Percentiles rank a stretch among this genome's conserved stretches.
Conservation (phyloP, 2,797 vertebrate genomes). For the Hyperoplus immaculatus region DNA sequence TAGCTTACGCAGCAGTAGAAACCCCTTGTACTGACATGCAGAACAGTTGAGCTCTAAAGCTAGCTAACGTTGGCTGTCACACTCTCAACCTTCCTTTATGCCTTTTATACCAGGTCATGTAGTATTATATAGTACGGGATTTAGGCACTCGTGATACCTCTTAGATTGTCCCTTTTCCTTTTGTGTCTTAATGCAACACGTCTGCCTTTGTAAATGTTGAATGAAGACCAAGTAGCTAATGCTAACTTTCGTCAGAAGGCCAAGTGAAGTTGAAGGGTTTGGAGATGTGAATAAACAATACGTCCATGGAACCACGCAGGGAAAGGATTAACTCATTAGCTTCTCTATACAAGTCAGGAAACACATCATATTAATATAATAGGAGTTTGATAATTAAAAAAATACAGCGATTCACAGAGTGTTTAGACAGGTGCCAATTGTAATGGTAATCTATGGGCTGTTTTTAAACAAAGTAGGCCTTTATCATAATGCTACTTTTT, state of each 20-base stretch:
- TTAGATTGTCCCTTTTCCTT: accelerated
- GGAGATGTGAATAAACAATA: background rate
- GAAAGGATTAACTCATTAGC: background rate
- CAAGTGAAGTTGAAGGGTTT: background rate
- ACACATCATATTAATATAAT: background rate
- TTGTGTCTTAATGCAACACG: background rate
- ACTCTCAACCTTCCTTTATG: background rate
- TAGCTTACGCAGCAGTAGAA: background rate
- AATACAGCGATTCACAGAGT: background rate
- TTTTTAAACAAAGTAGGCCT: background rate
- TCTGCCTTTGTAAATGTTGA: background rate
- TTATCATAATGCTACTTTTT: background rate
- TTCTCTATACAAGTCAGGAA: background rate
- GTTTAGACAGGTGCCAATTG: background rate
- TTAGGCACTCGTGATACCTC: accelerated
- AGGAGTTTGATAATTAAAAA: background rate
- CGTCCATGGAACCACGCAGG: background rate
- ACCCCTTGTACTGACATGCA: accelerated
- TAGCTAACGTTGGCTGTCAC: conserved; percentile 29
- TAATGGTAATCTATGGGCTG: accelerated
- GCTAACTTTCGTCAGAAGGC: conserved; percentile 29
- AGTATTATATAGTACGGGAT: accelerated
- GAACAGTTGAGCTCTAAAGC: background rate
- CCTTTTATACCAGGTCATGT: background rate
- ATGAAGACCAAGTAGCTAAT: conserved; percentile 34